Percentiles rank a stretch among this genome's conserved stretches.
Evolutionary conservation across 2,797 vertebrate genomes (phyloP).

Genomic region (Liparis tanakae): DNA sequence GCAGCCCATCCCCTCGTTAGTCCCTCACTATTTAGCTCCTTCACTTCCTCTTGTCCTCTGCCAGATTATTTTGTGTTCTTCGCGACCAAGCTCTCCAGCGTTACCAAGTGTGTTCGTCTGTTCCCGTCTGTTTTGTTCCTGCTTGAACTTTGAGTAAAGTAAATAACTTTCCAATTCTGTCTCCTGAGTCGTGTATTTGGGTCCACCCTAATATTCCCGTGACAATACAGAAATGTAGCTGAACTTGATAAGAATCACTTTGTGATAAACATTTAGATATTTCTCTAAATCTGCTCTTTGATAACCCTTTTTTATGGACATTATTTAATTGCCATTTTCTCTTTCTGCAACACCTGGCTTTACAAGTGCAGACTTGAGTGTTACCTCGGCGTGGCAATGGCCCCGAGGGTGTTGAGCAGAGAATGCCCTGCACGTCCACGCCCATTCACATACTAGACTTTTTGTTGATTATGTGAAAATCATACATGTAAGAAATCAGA

Average conservation of each 20-base stretch:
- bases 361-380: constrained; percentile 41
- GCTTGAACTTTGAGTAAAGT: too few species aligned
- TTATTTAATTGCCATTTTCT: background rate
- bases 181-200: too few species aligned
- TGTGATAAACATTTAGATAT: background rate
- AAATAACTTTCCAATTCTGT: too few species aligned
- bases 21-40: too few species aligned
- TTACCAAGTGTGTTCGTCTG: too few species aligned
- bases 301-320: background rate
- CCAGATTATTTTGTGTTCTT: too few species aligned
- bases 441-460: constrained; percentile 5
- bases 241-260: background rate
- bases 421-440: background rate
- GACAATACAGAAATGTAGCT: background rate
- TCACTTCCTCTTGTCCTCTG: too few species aligned
- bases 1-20: too few species aligned
- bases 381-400: background rate
- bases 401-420: constrained; percentile 24
- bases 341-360: background rate
- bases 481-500: background rate
- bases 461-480: constrained; percentile 8
- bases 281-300: background rate
- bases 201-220: too few species aligned
- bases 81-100: too few species aligned
- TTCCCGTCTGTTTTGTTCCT: too few species aligned